Base-by-base conservation (phyloP, 2,888 invertebrate genomes). In the Microctonus brassicae region DNA sequence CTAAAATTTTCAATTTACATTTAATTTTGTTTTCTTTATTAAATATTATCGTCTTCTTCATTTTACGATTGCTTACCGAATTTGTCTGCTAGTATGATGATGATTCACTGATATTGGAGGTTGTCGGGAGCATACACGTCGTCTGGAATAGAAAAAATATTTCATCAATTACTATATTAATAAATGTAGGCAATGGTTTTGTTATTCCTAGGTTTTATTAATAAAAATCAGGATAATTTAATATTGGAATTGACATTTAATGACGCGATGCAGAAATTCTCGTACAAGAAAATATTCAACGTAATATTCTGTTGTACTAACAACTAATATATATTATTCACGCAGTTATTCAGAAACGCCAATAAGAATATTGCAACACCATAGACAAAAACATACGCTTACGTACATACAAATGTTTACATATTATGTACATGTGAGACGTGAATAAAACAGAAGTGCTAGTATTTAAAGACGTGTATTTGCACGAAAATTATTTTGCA, bases 101-200 rank as follows among this genome's bases (percentile, higher is more conserved):
- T 83, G 83, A 55, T 81, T 72, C 13, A 77, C 69, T 10, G 78
- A 72, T 2, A 80, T 57, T 13, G 77, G 80, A 24, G 78, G 69
- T 67, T 79, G 80, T 29, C 79, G 78, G 10, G 79, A 78, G 69
- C 86, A 86, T 5, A 86, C 85, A 71, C 86, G 81, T 58, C 86
- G 80, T 57, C 86, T 86, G 76, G 61, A 83, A 82, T n/a, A 33
- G 24, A 3, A 74, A 77, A 71, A 61, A 13, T 20, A 61, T 24
- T 22, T 33, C 3, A 26, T 9, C 20, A 36, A 36, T 36, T 36
- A 36, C 2, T 24, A 57, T 2, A 11, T 13, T 33, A 29, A 11
- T n/a, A 39, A 34, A 39, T 61, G 7, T 26, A 55, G 11, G 3
- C 20, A 17, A 20, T 9, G 5, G 3, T 52, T 20, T 20, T 67